A percentile compares a stretch with the other conserved stretches of the same genome.
Conservation (phyloP, 2,888 invertebrate genomes). For the Drosophila recens region DNA sequence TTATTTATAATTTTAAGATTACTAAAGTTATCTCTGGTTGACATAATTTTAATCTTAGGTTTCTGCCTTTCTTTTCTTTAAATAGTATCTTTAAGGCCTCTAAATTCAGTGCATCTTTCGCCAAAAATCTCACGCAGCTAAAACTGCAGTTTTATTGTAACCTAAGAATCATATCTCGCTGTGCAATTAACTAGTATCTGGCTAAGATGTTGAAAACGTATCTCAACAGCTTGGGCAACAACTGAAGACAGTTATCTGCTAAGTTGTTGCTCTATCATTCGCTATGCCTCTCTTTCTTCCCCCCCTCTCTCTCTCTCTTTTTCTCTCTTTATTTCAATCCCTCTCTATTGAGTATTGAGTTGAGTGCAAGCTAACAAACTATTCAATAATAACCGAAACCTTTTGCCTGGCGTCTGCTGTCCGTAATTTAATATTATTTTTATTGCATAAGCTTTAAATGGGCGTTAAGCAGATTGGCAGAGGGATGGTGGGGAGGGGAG, state of each 20-base stretch:
- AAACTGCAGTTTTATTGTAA: not conserved
- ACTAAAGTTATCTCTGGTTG: no score
- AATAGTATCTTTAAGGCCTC: accelerated
- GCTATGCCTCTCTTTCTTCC: no score
- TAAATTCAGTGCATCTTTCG: no score
- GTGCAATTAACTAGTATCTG: constrained; percentile 6
- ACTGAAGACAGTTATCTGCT: constrained; percentile 32
- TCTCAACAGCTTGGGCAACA: constrained; percentile 1
- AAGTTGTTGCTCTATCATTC: constrained; percentile 18
- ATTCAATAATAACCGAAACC: constrained; percentile 73
- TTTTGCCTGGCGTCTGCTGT: constrained; percentile 65
- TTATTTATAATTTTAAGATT: no score
- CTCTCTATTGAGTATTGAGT: constrained; percentile 31
- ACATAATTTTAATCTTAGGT: no score
- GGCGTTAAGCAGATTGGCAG: not conserved
- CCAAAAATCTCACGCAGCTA: not conserved
- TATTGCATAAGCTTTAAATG: constrained; percentile 69
- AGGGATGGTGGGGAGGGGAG: not conserved
- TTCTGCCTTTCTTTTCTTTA: not conserved
- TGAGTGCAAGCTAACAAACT: constrained; percentile 35
- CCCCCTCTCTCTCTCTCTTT: no score
- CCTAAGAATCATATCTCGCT: not conserved
- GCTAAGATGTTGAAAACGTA: constrained; percentile 7
- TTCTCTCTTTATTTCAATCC: not conserved
- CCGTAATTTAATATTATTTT: constrained; percentile 81